A percentile compares a stretch with the other conserved stretches of the same genome.
phyloP scores from a whole-genome alignment of 1,140 invertebrate species.

The Cyclargus thomasi region DNA sequence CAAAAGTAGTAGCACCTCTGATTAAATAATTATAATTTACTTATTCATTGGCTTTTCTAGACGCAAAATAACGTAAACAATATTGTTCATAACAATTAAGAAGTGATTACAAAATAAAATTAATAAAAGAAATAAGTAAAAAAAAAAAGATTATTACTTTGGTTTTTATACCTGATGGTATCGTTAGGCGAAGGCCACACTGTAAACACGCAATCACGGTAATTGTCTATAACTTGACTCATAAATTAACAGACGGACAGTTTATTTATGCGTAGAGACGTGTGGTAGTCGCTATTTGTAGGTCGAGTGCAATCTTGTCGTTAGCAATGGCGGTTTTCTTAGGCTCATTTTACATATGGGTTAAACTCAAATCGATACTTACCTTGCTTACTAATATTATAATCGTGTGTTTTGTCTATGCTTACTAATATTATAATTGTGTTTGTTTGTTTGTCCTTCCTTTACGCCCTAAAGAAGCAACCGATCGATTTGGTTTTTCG shows the following conservation, averaged over 20 bases:
- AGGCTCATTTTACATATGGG: not conserved
- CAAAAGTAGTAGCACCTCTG: too few relatives aligned
- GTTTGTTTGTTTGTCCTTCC: too few relatives aligned
- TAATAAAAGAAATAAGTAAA: slow-evolving; percentile 9
- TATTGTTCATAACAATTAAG: slow-evolving; percentile 1
- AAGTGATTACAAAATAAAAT: not conserved
- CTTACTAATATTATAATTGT: too few relatives aligned
- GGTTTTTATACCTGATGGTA: slow-evolving; percentile 11
- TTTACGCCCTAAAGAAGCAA: too few relatives aligned
- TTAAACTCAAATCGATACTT: too few relatives aligned
- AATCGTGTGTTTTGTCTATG: too few relatives aligned
- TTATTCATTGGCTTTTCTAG: too few relatives aligned
- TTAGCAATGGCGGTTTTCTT: not conserved
- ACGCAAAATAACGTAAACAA: not conserved
- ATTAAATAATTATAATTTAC: too few relatives aligned
- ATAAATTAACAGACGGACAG: not conserved
- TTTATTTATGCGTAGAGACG: not conserved
- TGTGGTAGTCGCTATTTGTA: not conserved
- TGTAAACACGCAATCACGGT: not conserved
- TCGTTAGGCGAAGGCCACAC: not conserved
- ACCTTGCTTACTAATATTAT: too few relatives aligned
- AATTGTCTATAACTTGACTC: slow-evolving; percentile 11
- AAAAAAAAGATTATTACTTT: slow-evolving; percentile 5
- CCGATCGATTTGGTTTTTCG: too few relatives aligned
- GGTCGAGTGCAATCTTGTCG: not conserved